These are phyloP conservation scores for Bombycilla garrulus DNA, from an alignment of 2,113 vertebrate genomes.

Conservation along the genomic window DNA sequence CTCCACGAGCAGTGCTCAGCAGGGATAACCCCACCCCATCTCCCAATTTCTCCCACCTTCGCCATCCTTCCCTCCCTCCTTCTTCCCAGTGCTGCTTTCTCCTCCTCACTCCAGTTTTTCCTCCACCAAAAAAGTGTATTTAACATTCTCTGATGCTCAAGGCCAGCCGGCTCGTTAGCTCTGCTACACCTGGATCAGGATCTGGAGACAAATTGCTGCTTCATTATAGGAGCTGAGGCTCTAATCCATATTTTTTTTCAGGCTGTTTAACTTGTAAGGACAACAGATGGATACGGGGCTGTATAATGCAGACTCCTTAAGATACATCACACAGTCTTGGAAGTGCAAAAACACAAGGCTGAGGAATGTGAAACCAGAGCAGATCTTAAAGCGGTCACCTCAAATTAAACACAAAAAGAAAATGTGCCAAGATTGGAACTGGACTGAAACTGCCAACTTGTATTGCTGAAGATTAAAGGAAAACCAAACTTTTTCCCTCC, in stretches of 20 bases:
- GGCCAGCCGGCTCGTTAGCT: slow-evolving; percentile 63
- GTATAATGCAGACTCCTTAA: slow-evolving; percentile 49
- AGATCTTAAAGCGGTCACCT: slow-evolving; percentile 41
- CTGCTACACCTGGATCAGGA: slow-evolving; percentile 61
- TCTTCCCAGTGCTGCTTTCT: neutral
- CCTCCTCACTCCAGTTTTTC: neutral
- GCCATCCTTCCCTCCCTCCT: neutral
- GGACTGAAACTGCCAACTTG: neutral
- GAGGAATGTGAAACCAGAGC: slow-evolving; percentile 40
- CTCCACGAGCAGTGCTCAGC: neutral
- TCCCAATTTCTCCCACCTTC: neutral
- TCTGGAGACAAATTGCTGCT: slow-evolving; percentile 69
- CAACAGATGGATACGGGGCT: slow-evolving; percentile 64
- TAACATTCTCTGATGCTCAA: slow-evolving; percentile 53
- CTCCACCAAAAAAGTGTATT: neutral
- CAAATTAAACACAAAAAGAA: slow-evolving; percentile 29
- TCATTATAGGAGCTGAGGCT: slow-evolving; percentile 69
- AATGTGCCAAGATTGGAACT: slow-evolving; percentile 19
- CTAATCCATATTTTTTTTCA: slow-evolving; percentile 65
- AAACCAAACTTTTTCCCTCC: neutral
- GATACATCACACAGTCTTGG: slow-evolving; percentile 25
- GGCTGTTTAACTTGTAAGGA: slow-evolving; percentile 69
- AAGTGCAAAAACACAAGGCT: slow-evolving; percentile 40
- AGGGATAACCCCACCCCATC: neutral
- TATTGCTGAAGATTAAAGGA: slow-evolving; percentile 28